A percentile compares a stretch with the other conserved stretches of the same genome.
Evolutionary conservation across 2,797 vertebrate species (phyloP).

Genomic region (Manis pentadactyla): DNA sequence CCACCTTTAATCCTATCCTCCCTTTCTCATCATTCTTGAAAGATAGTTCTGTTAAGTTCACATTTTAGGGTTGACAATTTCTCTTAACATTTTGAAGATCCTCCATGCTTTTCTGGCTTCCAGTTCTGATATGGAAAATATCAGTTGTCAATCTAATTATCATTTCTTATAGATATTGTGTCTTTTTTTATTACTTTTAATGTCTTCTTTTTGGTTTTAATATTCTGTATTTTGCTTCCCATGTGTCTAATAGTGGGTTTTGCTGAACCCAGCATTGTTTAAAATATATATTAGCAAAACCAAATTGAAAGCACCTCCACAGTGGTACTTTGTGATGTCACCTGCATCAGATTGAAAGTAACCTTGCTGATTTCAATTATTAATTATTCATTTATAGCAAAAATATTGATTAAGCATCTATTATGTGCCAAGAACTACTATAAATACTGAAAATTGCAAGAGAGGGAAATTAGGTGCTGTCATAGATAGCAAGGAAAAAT

Average conservation of each 20-base stretch:
- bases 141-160: not conserved
- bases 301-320: not conserved
- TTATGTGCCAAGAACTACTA: not conserved
- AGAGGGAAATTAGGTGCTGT: not conserved
- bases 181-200: not conserved
- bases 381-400: not conserved
- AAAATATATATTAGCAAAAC: not conserved
- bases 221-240: not conserved
- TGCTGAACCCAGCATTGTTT: not conserved
- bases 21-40: not conserved
- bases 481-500: not conserved
- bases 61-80: not conserved
- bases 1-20: no score
- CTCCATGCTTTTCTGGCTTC: not conserved
- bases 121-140: conserved; percentile 24
- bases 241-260: not conserved
- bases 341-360: not conserved
- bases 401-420: not conserved
- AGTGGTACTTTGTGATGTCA: not conserved
- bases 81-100: not conserved
- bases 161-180: not conserved
- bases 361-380: conserved; percentile 7
- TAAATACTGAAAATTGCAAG: not conserved
- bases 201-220: not conserved
- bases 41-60: not conserved